Conservation (phyloP, 2,113 vertebrate species). For the Raja brachyura region DNA sequence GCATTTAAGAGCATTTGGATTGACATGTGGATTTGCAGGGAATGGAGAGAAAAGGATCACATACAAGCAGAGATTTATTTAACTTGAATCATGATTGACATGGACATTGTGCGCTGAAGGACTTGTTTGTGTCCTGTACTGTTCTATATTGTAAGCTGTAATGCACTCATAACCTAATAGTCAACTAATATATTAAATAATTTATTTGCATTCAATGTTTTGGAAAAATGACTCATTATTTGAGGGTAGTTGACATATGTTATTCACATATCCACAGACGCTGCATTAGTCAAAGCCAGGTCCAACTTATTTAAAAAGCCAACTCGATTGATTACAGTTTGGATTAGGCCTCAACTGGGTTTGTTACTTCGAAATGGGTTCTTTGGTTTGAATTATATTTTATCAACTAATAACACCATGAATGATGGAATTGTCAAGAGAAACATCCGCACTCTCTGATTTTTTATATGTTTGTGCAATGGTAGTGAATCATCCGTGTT, state of each 20-base stretch:
- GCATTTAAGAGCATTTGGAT: no score
- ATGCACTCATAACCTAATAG: background rate
- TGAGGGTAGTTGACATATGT: background rate
- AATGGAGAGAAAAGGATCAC: no score
- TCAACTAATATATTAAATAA: background rate
- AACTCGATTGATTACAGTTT: background rate
- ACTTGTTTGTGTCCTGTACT: no score
- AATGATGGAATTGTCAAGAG: background rate
- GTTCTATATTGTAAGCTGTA: background rate
- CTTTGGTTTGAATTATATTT: background rate
- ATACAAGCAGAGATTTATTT: no score
- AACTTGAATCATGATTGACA: no score
- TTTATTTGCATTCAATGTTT: background rate
- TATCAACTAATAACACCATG: background rate
- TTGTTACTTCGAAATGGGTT: background rate
- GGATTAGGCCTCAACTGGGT: background rate
- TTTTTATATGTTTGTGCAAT: background rate
- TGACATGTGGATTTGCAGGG: no score
- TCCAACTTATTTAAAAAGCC: background rate
- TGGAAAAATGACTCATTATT: background rate
- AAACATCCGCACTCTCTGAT: background rate
- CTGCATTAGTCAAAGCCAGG: background rate
- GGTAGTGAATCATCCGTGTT: background rate
- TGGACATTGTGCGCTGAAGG: no score
- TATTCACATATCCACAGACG: background rate